Base-by-base conservation (phyloP, 2,797 vertebrate species). In the Danio aesculapii region DNA sequence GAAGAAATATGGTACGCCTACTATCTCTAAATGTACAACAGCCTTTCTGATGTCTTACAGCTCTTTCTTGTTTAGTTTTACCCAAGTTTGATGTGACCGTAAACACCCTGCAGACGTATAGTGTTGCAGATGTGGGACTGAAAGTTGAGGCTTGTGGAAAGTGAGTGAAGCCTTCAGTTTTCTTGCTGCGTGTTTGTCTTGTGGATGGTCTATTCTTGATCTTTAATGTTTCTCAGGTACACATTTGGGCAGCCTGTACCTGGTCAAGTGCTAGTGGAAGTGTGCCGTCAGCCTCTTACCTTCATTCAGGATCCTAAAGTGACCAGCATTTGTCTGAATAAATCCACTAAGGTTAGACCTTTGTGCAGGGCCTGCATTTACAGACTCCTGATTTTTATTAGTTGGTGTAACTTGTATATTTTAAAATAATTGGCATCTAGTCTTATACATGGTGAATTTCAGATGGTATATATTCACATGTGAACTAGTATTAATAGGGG, bases 241-340 rank as follows among this genome's bases (percentile, higher is more conserved):
- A 84, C 80, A 3, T 82, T 74, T 59, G 83, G 83, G 41, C 79
- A 82, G 41, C 75, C 83, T n/a, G 79, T 84, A 30, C 19, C 79
- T 44, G 79, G 83, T 8, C 17, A 19, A 72, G 73, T 49, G 57
- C n/a, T 50, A 12, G 44, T 84, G 70, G 1, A 75, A 64, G 39
- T 82, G 50, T 84, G 81, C 30, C 67, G 68, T 39, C 19, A 52
- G 14, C 71, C 77, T 5, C n/a, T 0, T 0, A 12, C 5, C 2
- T 6, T 4, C 1, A 0, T 0, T 50, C 30, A 30, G 30, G 30
- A 30, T 47, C 1, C n/a, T 6, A 8, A 0, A 0, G 1, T 41
- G 55, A 44, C 21, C 50, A 43, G 41, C 21, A 43, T 62, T 10
- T 83, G 81, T 41, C 17, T 83, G 44, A 16, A 4, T 59, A 53